phyloP scores from a whole-genome alignment of 2,113 vertebrate species.

The Tragulus kanchil region DNA sequence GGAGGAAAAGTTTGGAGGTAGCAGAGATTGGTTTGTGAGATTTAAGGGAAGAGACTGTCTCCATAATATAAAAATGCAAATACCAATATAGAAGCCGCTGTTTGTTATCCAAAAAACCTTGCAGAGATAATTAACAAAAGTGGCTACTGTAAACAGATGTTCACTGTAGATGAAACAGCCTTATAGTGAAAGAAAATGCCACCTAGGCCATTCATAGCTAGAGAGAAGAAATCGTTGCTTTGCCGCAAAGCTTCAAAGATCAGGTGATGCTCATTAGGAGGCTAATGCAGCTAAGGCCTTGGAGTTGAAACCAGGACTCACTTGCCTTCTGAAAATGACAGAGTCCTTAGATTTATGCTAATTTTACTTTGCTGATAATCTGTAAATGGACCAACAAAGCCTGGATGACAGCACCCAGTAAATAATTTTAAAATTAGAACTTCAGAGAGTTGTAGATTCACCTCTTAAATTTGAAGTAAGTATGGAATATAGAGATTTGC shows the following conservation, averaged over 20 bases:
- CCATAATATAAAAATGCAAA: background rate
- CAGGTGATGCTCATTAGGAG: background rate
- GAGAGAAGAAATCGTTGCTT: background rate
- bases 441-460: background rate
- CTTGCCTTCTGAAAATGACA: background rate
- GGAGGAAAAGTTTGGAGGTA: background rate
- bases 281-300: background rate
- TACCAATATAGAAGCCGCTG: background rate
- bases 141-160: background rate
- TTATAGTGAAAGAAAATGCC: background rate
- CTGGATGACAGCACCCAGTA: background rate
- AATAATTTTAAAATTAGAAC: slow-evolving; percentile 47
- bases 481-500: slow-evolving; percentile 15
- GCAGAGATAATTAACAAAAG: background rate
- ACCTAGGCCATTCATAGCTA: background rate
- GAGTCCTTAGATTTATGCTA: background rate
- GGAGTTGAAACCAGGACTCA: background rate
- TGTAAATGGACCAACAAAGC: background rate
- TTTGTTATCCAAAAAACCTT: background rate
- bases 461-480: slow-evolving; percentile 14
- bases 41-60: background rate
- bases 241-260: background rate
- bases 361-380: background rate
- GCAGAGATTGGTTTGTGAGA: background rate
- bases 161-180: background rate